These are phyloP conservation scores for Neomicropteryx cornuta DNA, from an alignment of 1,140 invertebrate genomes.

Conservation along the genomic window DNA sequence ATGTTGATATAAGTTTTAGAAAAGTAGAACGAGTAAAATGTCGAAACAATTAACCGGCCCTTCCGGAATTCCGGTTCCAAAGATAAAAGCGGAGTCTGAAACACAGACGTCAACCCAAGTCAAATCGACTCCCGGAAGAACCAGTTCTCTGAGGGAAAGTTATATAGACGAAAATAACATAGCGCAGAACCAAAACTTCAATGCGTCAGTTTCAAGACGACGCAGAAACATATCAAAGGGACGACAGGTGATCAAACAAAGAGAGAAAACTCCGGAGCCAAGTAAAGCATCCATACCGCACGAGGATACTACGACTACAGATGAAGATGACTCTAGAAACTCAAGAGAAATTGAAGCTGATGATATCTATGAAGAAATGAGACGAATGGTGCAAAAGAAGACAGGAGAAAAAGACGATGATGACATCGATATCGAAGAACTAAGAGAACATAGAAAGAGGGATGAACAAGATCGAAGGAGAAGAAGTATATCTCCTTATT, in stretches of 20 bases:
- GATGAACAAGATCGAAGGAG: conserved; percentile 33
- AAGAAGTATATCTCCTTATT: conserved; percentile 39
- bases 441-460: conserved; percentile 29
- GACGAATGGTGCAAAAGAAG: conserved; percentile 31
- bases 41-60: too few relatives aligned
- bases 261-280: conserved; percentile 47
- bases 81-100: conserved; percentile 27
- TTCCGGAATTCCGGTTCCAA: too few relatives aligned
- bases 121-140: conserved; percentile 3
- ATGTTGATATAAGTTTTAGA: too few relatives aligned
- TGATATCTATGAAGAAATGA: conserved; percentile 37
- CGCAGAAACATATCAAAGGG: conserved; percentile 42
- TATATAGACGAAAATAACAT: conserved; percentile 8
- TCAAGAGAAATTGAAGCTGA: conserved; percentile 36
- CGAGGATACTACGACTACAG: conserved; percentile 35
- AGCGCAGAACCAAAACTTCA: conserved; percentile 12
- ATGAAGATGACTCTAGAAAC: conserved; percentile 30
- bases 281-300: conserved; percentile 24
- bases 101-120: conserved; percentile 23
- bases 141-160: background rate
- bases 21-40: too few relatives aligned
- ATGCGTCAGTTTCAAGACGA: conserved; percentile 34
- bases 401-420: conserved; percentile 31
- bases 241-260: conserved; percentile 30
- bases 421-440: conserved; percentile 33